A percentile compares a stretch with the other conserved stretches of the same genome.
These are phyloP conservation scores for Stenurella melanura DNA, from an alignment of 2,888 invertebrate species.

Conservation along the genomic window DNA sequence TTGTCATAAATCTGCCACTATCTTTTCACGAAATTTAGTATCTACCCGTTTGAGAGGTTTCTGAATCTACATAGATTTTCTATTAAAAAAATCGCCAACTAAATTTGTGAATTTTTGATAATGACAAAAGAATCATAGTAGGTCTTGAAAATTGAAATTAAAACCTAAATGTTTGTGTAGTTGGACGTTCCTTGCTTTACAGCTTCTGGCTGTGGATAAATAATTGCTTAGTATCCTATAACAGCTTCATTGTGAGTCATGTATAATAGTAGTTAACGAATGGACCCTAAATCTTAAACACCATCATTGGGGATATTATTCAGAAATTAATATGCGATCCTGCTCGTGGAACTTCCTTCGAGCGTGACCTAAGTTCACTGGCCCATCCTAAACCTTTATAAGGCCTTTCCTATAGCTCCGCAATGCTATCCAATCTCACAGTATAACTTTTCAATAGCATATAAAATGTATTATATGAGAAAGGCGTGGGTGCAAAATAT, in stretches of 20 bases:
- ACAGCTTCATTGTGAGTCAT: background rate
- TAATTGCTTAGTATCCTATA: background rate
- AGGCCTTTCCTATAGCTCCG: background rate
- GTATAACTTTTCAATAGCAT: constrained; percentile 2
- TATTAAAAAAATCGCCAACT: too few species aligned
- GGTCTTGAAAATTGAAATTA: too few species aligned
- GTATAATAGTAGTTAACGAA: background rate
- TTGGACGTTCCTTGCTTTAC: too few species aligned
- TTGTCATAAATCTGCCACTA: too few species aligned
- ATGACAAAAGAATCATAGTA: too few species aligned
- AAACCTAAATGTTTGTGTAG: too few species aligned
- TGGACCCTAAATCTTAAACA: background rate
- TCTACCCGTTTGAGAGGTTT: too few species aligned
- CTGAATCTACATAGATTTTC: too few species aligned
- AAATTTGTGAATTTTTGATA: too few species aligned
- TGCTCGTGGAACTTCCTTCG: background rate
- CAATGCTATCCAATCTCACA: background rate
- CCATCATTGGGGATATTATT: background rate
- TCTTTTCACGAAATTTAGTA: too few species aligned
- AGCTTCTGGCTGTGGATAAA: background rate
- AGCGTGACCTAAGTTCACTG: constrained; percentile 1
- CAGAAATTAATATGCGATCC: background rate
- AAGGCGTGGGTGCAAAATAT: too few species aligned
- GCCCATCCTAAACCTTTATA: background rate
- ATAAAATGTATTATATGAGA: background rate